Conservation (phyloP, 2,113 vertebrate species). For the Paradoxurus hermaphroditus region DNA sequence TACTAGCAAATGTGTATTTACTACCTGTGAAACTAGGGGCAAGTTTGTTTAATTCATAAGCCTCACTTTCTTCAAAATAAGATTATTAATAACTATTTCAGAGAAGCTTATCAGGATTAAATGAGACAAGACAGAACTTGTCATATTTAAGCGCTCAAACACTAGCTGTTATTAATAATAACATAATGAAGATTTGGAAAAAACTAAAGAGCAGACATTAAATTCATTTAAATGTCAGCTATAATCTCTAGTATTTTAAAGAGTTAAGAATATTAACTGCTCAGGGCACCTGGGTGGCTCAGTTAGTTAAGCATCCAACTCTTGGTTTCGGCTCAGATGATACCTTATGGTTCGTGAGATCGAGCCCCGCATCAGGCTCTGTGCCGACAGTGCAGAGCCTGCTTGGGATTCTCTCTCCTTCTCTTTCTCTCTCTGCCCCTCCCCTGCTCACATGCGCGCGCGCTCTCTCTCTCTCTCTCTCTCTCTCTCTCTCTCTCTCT, state of each 20-base stretch:
- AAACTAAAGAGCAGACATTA: not conserved
- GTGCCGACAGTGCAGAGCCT: no score
- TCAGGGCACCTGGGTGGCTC: no score
- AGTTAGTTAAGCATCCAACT: no score
- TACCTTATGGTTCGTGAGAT: no score
- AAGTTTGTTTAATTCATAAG: constrained; percentile 20
- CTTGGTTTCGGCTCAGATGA: no score
- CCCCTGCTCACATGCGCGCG: no score
- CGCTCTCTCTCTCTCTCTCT: no score
- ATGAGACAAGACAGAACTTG: constrained; percentile 17
- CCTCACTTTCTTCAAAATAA: constrained; percentile 38
- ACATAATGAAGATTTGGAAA: not conserved
- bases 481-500: no score
- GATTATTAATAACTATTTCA: constrained; percentile 26
- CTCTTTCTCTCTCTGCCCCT: no score
- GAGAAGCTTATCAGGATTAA: constrained; percentile 8
- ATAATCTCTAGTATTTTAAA: not conserved
- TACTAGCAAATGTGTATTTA: constrained; percentile 30
- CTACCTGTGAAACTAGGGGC: not conserved
- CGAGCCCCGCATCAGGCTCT: no score
- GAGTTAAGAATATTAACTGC: not conserved
- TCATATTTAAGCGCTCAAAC: not conserved
- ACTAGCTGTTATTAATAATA: not conserved
- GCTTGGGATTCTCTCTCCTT: no score
- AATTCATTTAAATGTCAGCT: constrained; percentile 26